Conservation (phyloP, 2,888 invertebrate species). For the Heliconius ismenius region DNA sequence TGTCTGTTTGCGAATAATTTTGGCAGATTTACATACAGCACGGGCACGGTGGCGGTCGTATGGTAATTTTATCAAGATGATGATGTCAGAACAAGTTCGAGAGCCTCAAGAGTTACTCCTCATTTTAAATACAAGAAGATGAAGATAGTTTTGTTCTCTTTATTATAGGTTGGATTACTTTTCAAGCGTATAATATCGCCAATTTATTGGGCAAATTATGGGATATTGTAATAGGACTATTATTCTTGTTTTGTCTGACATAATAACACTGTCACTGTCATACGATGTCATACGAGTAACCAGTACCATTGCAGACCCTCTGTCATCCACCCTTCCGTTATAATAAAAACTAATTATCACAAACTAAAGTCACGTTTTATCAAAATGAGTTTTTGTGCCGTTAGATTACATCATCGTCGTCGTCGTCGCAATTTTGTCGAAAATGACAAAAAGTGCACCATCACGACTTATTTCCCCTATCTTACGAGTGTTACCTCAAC, state of each 20-base stretch:
- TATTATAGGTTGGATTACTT: constrained; percentile 4
- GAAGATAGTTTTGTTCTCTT: constrained; percentile 3
- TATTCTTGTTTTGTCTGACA: not conserved
- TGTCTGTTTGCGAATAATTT: constrained; percentile 21
- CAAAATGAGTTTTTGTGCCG: not conserved
- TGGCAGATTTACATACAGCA: constrained; percentile 11
- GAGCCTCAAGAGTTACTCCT: constrained; percentile 15
- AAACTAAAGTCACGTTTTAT: not conserved
- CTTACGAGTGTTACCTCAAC: not conserved
- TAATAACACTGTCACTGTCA: no score
- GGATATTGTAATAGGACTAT: not conserved
- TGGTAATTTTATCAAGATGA: constrained; percentile 23
- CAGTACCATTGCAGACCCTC: not conserved
- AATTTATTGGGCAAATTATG: not conserved
- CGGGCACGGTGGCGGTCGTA: constrained; percentile 2
- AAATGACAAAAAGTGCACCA: not conserved
- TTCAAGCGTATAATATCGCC: not conserved
- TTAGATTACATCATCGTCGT: not conserved
- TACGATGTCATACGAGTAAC: no score
- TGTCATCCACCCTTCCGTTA: not conserved
- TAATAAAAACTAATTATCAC: not conserved
- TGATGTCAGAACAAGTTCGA: constrained; percentile 14
- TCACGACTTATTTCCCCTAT: not conserved
- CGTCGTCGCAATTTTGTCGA: not conserved
- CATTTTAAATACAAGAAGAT: constrained; percentile 18